Evolutionary conservation across 1,140 invertebrate species (phyloP), one percentile per base, ranked within the genome.

Genomic region (Cydia strobilella): DNA sequence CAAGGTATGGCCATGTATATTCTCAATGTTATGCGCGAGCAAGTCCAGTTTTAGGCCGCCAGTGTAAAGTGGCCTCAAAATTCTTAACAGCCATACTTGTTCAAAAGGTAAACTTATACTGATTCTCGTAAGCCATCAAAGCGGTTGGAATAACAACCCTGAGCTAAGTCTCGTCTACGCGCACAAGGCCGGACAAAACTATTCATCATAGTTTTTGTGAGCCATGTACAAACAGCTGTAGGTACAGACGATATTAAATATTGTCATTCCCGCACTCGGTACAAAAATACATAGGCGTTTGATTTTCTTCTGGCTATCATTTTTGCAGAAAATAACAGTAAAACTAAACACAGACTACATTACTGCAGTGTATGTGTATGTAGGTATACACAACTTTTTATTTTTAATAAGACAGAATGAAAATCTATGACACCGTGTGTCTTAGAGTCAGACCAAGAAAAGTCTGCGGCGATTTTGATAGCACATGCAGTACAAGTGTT

Each of bases 1-100:
- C 65, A 69, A 69, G 65, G 31, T 69, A 35, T 35, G 65, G 13
- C 25, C 6, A 35, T n/a, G 54, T 59, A 12, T 59, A 12, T 59
- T 59, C 9, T n/a, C 9, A 59, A 18, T 10, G 18, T 2, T 3
- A 23, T 10, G 20, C 20, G 54, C 20, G 18, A 59, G 54, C 54
- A n/a, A 59, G 20, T 59, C 54, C 15, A 59, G 54, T 59, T 59
- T n/a, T 3, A 9, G 2, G 54, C 3, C 51, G n/a, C 54, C 7
- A 59, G 54, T 23, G 7, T 59, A 59, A 23, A 7, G 10, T 59
- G 18, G 1, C 2, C 54, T 59, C 10, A 1, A 7, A 48, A 23
- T 12, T 23, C 54, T 20, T 20, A 59, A 9, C 1, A 59, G 23
- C 9, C 0, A 12, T 59, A 23, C 3, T 10, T 20, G 54, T 12